Evolutionary conservation across 37 sponge, comb jelly and placozoan genomes (phyloP), one percentile per base, ranked within the genome.

Genomic region (Chondrilla cf. caribensis): DNA sequence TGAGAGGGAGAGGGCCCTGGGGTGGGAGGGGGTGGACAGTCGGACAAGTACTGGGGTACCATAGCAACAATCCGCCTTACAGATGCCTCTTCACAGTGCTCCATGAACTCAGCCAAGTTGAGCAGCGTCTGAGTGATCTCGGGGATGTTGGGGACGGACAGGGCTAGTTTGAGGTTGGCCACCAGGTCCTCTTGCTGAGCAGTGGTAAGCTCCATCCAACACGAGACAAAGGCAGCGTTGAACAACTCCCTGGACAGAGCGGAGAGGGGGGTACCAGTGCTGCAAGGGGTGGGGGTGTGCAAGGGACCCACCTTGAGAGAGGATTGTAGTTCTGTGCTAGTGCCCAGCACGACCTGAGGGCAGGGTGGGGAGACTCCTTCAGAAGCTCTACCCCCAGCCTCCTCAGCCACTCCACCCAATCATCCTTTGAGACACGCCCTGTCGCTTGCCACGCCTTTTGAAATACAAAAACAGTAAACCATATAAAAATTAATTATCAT

Each of bases 81-180:
- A 35, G 85, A 86, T 28, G 89, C 87, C 76, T 94, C 96, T 55
- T 95, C 98, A 51, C 94, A 93, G 77, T 97, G 98, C 59, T 97
- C 98, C 96, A 95, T 97, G 81, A 97, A 97, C 85, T 97, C 98
- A 14, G 94, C 91, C 21, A 97, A 86, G 65, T 95, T 95, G 59
- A 97, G 90, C 8, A 97, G 47, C 11, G 91, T 89, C 81, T 95
- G 96, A 14, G 94, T 93, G 57, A 97, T 95, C 81, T 97, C 98
- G 1, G 98, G 98, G 22, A 93, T 91, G 84, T 86, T 95, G 76
- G 90, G 94, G 0, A 58, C 44, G 18, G 87, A 76, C 57, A 97
- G 90, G 29, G 87, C 95, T 60, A 87, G 89, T 83, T 95, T 91
- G 77, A 97, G 70, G 64, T 86, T 90, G 31, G 79, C 55, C 29